Conservation (phyloP, 2,888 invertebrate species). For the Drosophila yooni region DNA sequence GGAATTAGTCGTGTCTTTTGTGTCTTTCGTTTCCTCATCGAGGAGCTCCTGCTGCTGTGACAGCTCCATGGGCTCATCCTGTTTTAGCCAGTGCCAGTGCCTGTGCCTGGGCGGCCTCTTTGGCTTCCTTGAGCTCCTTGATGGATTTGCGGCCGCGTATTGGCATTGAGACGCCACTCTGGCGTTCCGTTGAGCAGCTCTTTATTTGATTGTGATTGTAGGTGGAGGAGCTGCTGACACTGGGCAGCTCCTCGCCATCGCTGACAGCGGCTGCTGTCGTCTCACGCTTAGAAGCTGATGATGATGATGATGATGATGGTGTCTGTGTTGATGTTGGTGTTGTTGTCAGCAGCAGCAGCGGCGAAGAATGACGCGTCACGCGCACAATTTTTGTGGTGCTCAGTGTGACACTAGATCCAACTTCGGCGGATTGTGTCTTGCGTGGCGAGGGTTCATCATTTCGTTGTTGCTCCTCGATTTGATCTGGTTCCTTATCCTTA, state of each 20-base stretch:
- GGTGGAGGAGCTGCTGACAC: constrained; percentile 21
- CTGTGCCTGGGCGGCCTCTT: constrained; percentile 46
- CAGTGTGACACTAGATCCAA: constrained; percentile 8
- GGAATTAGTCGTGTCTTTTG: constrained; percentile 44
- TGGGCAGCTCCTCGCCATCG: constrained; percentile 51
- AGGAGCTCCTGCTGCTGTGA: constrained; percentile 26
- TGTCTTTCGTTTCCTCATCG: constrained; percentile 57
- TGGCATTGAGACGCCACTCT: constrained; percentile 11
- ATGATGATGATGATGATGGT: not conserved
- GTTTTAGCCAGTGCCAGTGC: constrained; percentile 30
- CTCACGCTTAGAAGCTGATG: constrained; percentile 2
- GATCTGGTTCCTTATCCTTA: constrained; percentile 26
- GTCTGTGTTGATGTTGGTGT: not conserved
- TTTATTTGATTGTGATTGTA: constrained; percentile 39
- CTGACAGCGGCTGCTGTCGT: constrained; percentile 19
- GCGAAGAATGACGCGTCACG: constrained; percentile 78
- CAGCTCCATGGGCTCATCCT: constrained; percentile 52
- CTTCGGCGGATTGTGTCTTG: constrained; percentile 27
- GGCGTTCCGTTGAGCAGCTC: constrained; percentile 59
- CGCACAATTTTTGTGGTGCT: constrained; percentile 51
- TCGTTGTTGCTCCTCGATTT: constrained; percentile 1
- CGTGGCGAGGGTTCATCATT: constrained; percentile 2
- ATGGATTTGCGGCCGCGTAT: constrained; percentile 81
- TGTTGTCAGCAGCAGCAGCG: constrained; percentile 56
- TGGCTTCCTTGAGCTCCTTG: constrained; percentile 73